Evolutionary conservation across 2,797 vertebrate genomes (phyloP).

Genomic region (Aphelocoma californica): DNA sequence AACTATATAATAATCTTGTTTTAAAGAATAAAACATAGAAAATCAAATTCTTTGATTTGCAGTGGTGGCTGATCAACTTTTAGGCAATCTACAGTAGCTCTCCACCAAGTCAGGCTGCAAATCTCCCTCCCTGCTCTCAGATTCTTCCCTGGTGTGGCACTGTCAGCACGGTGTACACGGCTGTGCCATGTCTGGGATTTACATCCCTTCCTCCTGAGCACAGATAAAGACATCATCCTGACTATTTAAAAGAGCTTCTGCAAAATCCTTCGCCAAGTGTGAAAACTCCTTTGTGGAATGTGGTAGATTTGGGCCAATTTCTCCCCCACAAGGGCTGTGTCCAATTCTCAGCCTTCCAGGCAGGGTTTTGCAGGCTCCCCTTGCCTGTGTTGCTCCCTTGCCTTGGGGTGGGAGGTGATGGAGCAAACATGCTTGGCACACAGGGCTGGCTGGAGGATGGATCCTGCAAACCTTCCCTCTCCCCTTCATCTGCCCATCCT

Average conservation of each 20-base stretch:
- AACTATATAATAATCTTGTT: background rate
- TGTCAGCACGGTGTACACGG: rapidly evolving
- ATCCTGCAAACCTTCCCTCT: background rate
- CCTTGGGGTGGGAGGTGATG: background rate
- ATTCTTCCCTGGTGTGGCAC: background rate
- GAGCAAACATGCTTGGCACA: background rate
- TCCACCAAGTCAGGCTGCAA: background rate
- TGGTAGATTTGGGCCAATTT: background rate
- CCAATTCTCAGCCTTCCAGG: background rate
- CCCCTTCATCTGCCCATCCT: background rate
- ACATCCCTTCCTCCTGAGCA: background rate
- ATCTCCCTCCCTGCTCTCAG: rapidly evolving
- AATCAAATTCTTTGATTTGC: background rate
- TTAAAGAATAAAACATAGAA: background rate
- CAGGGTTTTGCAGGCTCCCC: background rate
- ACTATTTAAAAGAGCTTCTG: background rate
- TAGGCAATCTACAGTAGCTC: background rate
- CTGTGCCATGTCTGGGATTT: background rate
- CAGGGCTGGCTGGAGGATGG: rapidly evolving
- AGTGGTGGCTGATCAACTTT: background rate
- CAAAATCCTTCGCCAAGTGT: background rate
- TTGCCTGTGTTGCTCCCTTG: background rate
- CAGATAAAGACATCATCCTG: background rate
- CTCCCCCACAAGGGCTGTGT: background rate
- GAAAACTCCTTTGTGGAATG: background rate